These are phyloP conservation scores for Tricholaema leucomelas DNA, from an alignment of 2,113 vertebrate genomes.

Conservation along the genomic window DNA sequence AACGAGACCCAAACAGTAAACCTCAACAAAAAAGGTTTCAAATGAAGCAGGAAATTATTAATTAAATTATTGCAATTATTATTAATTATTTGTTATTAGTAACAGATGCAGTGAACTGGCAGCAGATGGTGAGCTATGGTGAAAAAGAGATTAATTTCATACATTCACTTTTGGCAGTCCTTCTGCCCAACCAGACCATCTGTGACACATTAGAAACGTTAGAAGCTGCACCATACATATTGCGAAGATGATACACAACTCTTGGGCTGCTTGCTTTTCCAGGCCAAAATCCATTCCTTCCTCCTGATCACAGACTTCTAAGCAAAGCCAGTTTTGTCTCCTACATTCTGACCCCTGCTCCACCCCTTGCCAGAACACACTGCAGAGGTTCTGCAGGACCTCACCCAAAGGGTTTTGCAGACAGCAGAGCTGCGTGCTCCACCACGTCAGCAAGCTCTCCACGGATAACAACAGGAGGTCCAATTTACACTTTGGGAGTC, in stretches of 20 bases:
- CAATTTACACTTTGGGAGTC: neutral
- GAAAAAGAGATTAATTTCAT: conserved; percentile 57
- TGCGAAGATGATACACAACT: neutral
- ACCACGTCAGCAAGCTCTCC: fast-evolving
- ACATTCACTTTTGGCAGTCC: conserved; percentile 47
- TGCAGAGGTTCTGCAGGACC: neutral
- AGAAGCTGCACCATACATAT: neutral
- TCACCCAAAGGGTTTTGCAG: neutral
- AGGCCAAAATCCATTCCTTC: neutral
- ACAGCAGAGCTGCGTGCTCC: neutral
- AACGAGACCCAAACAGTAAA: neutral
- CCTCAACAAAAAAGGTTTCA: neutral
- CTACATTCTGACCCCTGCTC: neutral
- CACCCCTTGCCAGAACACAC: fast-evolving
- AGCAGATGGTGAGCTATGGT: conserved; percentile 51
- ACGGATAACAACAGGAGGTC: neutral
- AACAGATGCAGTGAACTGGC: conserved; percentile 39
- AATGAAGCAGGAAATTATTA: conserved; percentile 5
- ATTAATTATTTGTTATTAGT: conserved; percentile 65
- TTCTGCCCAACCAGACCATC: conserved; percentile 57
- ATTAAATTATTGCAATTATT: conserved; percentile 52
- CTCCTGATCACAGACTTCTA: neutral
- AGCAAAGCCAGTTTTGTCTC: neutral
- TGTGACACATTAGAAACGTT: conserved; percentile 28
- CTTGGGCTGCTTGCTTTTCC: neutral